Evolutionary conservation across 2,797 vertebrate genomes (phyloP), one percentile per base, ranked within the genome.

Genomic region (Liparis tanakae): DNA sequence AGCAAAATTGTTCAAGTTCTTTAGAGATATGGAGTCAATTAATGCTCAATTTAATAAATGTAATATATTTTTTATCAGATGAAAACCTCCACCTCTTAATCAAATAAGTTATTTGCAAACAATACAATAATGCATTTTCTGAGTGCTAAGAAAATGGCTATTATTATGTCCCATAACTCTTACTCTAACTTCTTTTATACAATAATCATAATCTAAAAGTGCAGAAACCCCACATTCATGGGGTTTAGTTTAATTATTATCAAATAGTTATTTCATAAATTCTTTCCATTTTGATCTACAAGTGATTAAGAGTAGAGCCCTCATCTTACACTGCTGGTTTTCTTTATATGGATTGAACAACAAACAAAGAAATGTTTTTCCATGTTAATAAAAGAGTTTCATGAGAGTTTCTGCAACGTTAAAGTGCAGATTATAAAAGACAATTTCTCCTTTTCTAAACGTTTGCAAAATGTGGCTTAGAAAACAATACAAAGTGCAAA

Each of bases 191-290:
- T 66, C 22, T 57, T 61, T 79, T 25, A 66, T 15, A 22, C 3
- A 64, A 36, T 22, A 59, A 33, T 64, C 33, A 33, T 66, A 58
- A 10, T 54, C 67, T 54, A 44, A 79, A 81, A 88, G 83, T 88
- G 85, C 87, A 86, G 43, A 15, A 69, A 33, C 6, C 13, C 5
- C 37, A 53, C 7, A 20, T 66, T 68, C 6, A 57, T 63, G 15
- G 57, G 41, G 14, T 68, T 77, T 60, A 37, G 43, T 75, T 76
- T 61, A 55, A 70, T 69, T 78, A 22, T 44, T 46, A 43, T 18
- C 66, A 62, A 68, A 57, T 39, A 1, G 5, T 18, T 59, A 7
- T 53, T 43, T 59, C 3, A 60, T 37, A 58, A 34, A 53, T 41
- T 22, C 58, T 34, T 39, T 51, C 7, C 4, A 36, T 75, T 77